Base-by-base conservation (phyloP, 2,797 vertebrate species). In the Alfaro cultratus region DNA sequence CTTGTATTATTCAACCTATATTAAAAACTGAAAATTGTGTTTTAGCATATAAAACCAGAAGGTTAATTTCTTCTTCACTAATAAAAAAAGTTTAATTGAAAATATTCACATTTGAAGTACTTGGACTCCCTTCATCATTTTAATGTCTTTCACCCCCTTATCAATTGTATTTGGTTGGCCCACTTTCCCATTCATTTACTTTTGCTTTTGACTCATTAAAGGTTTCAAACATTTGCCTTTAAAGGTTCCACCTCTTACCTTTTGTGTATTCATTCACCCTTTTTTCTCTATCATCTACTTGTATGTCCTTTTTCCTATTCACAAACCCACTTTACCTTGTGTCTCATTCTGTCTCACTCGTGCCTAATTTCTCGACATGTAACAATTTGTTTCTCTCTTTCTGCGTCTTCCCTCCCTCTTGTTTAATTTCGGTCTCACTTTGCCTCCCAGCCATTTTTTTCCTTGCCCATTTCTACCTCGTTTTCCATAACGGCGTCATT, bases 401-500 rank as follows among this genome's bases (percentile, higher is more conserved):
- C 64, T 39, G 45, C 60, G 39, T 9, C 75, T 11, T 49, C 18
- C 26, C 75, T 41, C 51, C 29, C 71, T 71, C 70, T 45, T 15
- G 43, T 84, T 89, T 86, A 77, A 85, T 92, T 87, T 73, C 75
- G 82, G 57, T 81, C 76, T 87, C 76, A 64, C 57, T 78, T 57
- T 91, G 89, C 89, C 89, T 91, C 76, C 71, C 71, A 92, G 91
- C 55, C 78, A 49, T 91, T 88, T 86, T 78, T 77, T 83, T 43
- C 47, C 78, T 75, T 71, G 46, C 87, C 92, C 87, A 88, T 93
- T 94, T 91, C 92, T 91, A 90, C 92, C 90, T 87, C 60, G n/a
- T 86, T 87, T 84, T 88, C 89, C 82, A 89, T 95, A 95, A 94
- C 93, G 79, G 87, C 87, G 80, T 93, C 92, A 96, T 96, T 96